Evolutionary conservation across 2,888 invertebrate species (phyloP), one percentile per base, ranked within the genome.

Genomic region (Biston betularia): DNA sequence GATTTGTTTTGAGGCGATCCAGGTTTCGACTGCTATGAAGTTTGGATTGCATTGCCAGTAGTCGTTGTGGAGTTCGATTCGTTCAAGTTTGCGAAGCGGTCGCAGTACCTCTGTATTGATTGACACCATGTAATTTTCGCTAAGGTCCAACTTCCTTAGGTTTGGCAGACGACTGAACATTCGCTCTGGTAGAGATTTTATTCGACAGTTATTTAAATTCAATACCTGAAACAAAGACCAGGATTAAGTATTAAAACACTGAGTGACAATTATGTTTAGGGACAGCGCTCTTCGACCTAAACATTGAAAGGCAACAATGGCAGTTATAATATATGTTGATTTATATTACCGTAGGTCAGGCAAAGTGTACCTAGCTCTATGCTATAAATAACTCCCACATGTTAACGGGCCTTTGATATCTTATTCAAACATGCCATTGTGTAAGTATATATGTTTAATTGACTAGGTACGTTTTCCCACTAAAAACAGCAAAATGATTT

Each of bases 101-200:
- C 89, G 81, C 6, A 96, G 84, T 0, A 94, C 88, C 34, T 91
- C 90, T 0, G 89, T 77, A 59, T 87, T 92, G 0, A 96, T 69
- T 6, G 94, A 92, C 12, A 95, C 89, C 70, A 96, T 84, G 70
- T 95, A 94, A 78, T 96, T 96, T 72, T 94, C 94, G 15, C 95
- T 94, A 60, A 96, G 77, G 80, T 96, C 95, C 60, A 96, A 76
- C 58, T 93, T 90, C 57, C 88, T 89, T 33, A 96, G 80, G 70
- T 94, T 94, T 0, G 95, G 95, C 54, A 96, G 64, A 57, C 94
- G 88, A 9, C 83, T 88, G 68, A 96, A 95, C 9, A 94, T 75
- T 53, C 93, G 85, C 0, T 88, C 84, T 6, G 94, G 93, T 54
- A 96, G 74, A 12, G 93, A 88, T 74, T 94, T 94, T 56, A 96